Evolutionary conservation across 1,140 invertebrate species (phyloP).

Genomic region (Mactra quadrangularis): DNA sequence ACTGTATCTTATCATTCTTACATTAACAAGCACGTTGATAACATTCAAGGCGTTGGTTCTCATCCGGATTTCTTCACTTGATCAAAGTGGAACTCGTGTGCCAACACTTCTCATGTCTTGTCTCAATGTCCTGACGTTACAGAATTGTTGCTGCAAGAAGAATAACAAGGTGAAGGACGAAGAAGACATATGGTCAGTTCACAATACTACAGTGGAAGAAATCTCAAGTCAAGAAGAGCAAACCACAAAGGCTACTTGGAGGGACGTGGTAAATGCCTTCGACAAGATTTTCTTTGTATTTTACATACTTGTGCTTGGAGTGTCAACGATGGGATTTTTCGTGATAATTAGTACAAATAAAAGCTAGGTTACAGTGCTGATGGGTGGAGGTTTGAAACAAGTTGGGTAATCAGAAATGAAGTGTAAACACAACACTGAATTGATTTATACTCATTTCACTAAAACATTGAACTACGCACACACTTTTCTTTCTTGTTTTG

Average conservation of each 20-base stretch:
- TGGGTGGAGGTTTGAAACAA: too few species aligned
- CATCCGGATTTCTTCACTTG: slow-evolving; percentile 3
- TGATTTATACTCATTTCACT: too few species aligned
- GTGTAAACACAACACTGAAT: too few species aligned
- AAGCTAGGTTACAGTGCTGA: too few species aligned
- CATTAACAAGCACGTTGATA: slow-evolving; percentile 47
- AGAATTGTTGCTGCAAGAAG: not conserved
- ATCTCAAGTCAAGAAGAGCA: not conserved
- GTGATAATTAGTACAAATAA: too few species aligned
- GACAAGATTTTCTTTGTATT: slow-evolving; percentile 14
- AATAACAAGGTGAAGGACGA: not conserved
- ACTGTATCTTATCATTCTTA: slow-evolving; percentile 50
- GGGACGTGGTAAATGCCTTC: not conserved
- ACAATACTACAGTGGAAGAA: not conserved
- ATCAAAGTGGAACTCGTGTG: too few species aligned
- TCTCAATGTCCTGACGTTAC: too few species aligned
- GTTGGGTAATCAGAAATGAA: too few species aligned
- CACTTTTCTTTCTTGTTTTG: too few species aligned
- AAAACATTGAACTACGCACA: too few species aligned
- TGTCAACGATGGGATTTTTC: slow-evolving; percentile 22
- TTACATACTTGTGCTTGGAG: not conserved
- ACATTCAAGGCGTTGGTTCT: slow-evolving; percentile 35
- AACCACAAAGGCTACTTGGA: not conserved
- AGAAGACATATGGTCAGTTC: too few species aligned
- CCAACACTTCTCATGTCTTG: too few species aligned